A percentile compares a stretch with the other conserved stretches of the same genome.
These are phyloP conservation scores for Chaenogobius annularis DNA, from an alignment of 2,113 vertebrate genomes.

Conservation along the genomic window DNA sequence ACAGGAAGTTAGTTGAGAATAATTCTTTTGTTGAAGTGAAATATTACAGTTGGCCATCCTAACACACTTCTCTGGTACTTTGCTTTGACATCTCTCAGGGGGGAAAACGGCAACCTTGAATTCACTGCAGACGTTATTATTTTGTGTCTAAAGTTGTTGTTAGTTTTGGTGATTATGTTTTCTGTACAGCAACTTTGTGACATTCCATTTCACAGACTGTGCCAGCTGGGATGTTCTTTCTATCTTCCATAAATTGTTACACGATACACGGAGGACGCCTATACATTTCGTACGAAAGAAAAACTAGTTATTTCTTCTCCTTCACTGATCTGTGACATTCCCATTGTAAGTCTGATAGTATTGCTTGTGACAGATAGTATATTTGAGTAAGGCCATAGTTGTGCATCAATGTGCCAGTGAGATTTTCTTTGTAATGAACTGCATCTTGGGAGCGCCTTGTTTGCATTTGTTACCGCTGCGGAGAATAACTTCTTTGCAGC, in stretches of 20 bases:
- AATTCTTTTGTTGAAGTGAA: not conserved
- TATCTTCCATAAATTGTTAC: constrained; percentile 14
- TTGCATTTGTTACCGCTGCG: constrained; percentile 23
- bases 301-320: constrained; percentile 21
- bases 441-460: constrained; percentile 26
- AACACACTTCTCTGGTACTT: not conserved
- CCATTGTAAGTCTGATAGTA: constrained; percentile 33
- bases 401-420: constrained; percentile 36
- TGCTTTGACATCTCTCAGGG: constrained; percentile 3
- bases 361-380: constrained; percentile 39
- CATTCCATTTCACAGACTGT: constrained; percentile 21
- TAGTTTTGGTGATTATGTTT: constrained; percentile 9
- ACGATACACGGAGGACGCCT: constrained; percentile 3
- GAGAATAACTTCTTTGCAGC: not conserved
- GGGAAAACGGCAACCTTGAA: constrained; percentile 4
- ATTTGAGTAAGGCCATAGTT: constrained; percentile 29
- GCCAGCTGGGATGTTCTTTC: constrained; percentile 8
- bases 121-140: constrained; percentile 15
- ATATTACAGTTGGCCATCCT: not conserved
- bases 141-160: constrained; percentile 4
- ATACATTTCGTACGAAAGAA: constrained; percentile 5
- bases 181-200: constrained; percentile 11
- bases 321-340: constrained; percentile 30
- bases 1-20: constrained; percentile 15
- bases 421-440: constrained; percentile 24